phyloP scores from a whole-genome alignment of 2,113 vertebrate genomes.

The Centropus bengalensis region DNA sequence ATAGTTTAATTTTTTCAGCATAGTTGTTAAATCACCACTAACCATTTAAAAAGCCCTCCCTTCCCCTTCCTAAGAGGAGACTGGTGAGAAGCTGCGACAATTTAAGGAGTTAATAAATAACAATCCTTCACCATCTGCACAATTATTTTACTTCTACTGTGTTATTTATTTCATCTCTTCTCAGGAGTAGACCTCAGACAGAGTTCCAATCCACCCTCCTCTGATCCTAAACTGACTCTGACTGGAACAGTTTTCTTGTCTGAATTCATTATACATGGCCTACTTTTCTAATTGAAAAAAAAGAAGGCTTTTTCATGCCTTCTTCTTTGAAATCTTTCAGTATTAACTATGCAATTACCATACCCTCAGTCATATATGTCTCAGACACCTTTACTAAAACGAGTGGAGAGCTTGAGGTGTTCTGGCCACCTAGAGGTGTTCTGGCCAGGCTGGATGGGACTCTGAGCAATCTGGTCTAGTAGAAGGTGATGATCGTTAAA shows the following conservation, averaged over 20 bases:
- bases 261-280: conserved; percentile 51
- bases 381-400: not conserved
- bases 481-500: too few relatives aligned
- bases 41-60: not conserved
- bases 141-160: not conserved
- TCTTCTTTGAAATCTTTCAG: not conserved
- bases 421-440: too few relatives aligned
- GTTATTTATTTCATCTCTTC: conserved; percentile 37
- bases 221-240: conserved; percentile 43
- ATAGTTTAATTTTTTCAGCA: not conserved
- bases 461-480: too few relatives aligned
- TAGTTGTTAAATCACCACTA: not conserved
- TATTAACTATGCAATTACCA: not conserved
- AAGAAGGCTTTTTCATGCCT: conserved; percentile 21
- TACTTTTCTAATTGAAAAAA: conserved; percentile 60
- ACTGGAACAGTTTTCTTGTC: conserved; percentile 42
- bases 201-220: conserved; percentile 12
- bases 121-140: conserved; percentile 21
- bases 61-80: not conserved
- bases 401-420: not conserved
- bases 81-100: not conserved
- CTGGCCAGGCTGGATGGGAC: too few relatives aligned
- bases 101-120: conserved; percentile 42
- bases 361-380: not conserved
- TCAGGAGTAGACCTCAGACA: conserved; percentile 1